A percentile compares a stretch with the other conserved stretches of the same genome.
phyloP scores from a whole-genome alignment of 1,140 invertebrate genomes.

The Pinna nobilis region DNA sequence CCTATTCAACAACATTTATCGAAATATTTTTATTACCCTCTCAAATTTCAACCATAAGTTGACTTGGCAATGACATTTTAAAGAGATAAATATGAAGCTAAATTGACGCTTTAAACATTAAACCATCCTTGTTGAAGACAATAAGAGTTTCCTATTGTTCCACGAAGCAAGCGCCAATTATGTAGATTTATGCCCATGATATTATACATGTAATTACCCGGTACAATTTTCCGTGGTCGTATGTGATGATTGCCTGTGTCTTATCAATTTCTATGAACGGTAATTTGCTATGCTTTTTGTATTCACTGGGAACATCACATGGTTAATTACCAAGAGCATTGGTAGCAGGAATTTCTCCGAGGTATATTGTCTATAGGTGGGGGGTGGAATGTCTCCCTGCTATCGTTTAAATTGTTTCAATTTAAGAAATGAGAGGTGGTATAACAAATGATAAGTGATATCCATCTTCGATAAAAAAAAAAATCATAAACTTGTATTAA shows the following conservation, averaged over 20 bases:
- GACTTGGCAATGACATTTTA: conserved; percentile 16
- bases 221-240: conserved; percentile 12
- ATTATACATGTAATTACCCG: conserved; percentile 21
- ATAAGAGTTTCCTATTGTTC: conserved; percentile 24
- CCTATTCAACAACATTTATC: conserved; percentile 16
- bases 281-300: conserved; percentile 18
- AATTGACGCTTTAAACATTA: conserved; percentile 34
- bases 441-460: conserved; percentile 9
- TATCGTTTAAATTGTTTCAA: conserved; percentile 6
- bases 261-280: conserved; percentile 27
- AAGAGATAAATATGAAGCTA: conserved; percentile 14
- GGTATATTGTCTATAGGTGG: neutral
- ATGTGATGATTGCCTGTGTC: conserved; percentile 21
- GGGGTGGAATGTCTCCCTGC: conserved; percentile 4
- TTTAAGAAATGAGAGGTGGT: conserved; percentile 4
- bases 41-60: conserved; percentile 15
- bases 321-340: too few relatives aligned
- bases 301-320: conserved; percentile 3
- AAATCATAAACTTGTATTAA: conserved; percentile 21
- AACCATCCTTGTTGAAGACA: conserved; percentile 22
- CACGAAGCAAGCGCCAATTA: conserved; percentile 20
- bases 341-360: too few relatives aligned
- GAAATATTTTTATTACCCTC: conserved; percentile 25
- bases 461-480: conserved; percentile 7
- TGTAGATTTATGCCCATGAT: conserved; percentile 23